Evolutionary conservation across 2,888 invertebrate genomes (phyloP).

Genomic region (Rhagonycha lutea): DNA sequence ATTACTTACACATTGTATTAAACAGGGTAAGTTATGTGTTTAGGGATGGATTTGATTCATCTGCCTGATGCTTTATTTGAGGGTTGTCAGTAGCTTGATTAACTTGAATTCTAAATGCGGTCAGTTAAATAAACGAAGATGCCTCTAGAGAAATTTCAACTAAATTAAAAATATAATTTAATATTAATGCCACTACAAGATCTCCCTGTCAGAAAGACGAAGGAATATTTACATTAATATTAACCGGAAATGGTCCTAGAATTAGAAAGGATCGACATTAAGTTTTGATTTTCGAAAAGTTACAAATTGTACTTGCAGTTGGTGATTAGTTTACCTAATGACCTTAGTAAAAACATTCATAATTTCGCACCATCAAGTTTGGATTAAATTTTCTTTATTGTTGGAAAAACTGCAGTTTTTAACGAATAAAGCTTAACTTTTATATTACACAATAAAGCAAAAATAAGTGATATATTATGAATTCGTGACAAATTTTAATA

Average conservation of each 20-base stretch:
- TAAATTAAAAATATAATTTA: background rate
- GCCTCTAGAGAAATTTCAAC: background rate
- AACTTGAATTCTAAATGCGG: slow-evolving; percentile 11
- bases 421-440: background rate
- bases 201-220: background rate
- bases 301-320: background rate
- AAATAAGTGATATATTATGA: background rate
- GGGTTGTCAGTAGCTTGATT: slow-evolving; percentile 19
- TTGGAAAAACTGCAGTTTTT: background rate
- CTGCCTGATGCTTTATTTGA: slow-evolving; percentile 11
- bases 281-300: background rate
- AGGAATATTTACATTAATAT: too few relatives aligned
- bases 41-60: slow-evolving; percentile 22
- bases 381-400: background rate
- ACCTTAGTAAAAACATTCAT: background rate
- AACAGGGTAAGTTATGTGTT: slow-evolving; percentile 27
- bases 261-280: background rate
- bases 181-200: background rate
- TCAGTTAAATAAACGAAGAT: background rate
- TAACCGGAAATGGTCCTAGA: background rate
- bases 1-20: slow-evolving; percentile 33
- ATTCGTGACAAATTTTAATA: background rate
- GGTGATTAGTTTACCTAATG: background rate
- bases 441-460: background rate
- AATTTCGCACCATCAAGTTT: background rate